Percentiles rank a stretch among this genome's conserved stretches.
Evolutionary conservation across 2,113 vertebrate genomes (phyloP).

Genomic region (Gymnogyps californianus): DNA sequence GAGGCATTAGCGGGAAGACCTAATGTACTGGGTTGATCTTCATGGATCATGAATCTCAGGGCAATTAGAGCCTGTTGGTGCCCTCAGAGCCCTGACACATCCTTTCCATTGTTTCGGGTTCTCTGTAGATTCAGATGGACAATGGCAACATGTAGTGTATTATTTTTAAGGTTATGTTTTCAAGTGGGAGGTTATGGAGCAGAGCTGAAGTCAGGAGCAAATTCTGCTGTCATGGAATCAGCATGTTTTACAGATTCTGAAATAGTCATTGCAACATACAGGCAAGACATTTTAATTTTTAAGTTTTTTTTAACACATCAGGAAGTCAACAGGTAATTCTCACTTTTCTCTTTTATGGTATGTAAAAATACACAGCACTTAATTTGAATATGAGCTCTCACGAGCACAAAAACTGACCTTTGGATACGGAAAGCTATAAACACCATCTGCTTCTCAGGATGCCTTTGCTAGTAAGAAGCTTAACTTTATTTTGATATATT

Average conservation of each 20-base stretch:
- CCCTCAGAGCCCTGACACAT: not conserved
- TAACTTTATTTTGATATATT: not conserved
- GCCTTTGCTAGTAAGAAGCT: not conserved
- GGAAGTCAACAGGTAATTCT: not conserved
- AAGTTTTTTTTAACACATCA: not conserved
- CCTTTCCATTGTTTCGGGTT: not conserved
- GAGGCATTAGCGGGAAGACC: not conserved
- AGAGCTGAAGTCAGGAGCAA: not conserved
- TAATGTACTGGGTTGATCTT: not conserved
- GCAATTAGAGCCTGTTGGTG: not conserved
- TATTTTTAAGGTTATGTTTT: not conserved
- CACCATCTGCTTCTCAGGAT: not conserved
- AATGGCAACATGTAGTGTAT: not conserved
- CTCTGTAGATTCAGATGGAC: not conserved
- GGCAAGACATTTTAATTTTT: not conserved
- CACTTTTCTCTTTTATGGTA: not conserved
- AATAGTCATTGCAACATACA: not conserved
- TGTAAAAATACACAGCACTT: not conserved
- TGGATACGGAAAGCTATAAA: not conserved
- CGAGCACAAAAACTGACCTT: not conserved
- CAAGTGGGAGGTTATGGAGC: not conserved
- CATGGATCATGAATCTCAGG: not conserved
- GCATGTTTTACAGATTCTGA: not conserved
- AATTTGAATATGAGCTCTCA: not conserved
- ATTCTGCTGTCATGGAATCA: not conserved